phyloP scores from a whole-genome alignment of 2,888 invertebrate genomes.

The Oeneis ivallda region DNA sequence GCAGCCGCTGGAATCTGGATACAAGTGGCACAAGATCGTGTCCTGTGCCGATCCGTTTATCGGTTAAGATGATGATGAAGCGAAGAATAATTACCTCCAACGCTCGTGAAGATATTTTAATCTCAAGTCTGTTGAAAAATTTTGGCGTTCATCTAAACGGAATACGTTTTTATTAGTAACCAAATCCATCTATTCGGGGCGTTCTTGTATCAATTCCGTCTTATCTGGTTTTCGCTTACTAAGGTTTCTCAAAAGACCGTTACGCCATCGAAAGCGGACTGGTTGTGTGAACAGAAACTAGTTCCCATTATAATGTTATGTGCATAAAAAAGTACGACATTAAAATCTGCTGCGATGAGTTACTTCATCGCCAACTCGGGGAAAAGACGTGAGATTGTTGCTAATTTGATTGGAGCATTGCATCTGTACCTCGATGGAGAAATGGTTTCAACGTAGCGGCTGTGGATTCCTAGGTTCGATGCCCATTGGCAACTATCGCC shows the following conservation, averaged over 20 bases:
- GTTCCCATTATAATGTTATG: slow-evolving; percentile 41
- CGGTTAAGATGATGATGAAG: no score
- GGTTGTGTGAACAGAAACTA: slow-evolving; percentile 42
- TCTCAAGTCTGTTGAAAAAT: background rate
- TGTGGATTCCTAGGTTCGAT: background rate
- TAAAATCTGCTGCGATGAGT: slow-evolving; percentile 35
- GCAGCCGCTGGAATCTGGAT: no score
- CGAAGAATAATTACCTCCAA: no score
- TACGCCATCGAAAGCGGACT: slow-evolving; percentile 38
- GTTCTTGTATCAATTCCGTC: slow-evolving; percentile 15
- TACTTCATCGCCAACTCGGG: slow-evolving; percentile 19
- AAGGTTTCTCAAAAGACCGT: slow-evolving; percentile 35
- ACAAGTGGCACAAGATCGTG: no score
- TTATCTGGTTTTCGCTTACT: slow-evolving; percentile 27
- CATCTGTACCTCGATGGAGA: background rate
- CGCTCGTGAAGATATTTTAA: no score
- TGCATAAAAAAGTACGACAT: slow-evolving; percentile 41
- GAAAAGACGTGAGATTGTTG: background rate
- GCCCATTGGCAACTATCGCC: background rate
- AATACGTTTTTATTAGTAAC: background rate
- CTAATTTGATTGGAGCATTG: slow-evolving; percentile 1
- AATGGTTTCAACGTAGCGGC: background rate
- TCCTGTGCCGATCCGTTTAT: no score
- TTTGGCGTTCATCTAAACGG: background rate
- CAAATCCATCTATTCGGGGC: slow-evolving; percentile 10